Percentiles rank a stretch among this genome's conserved stretches.
Conservation (phyloP, 2,113 vertebrate species). For the Larimichthys crocea region DNA sequence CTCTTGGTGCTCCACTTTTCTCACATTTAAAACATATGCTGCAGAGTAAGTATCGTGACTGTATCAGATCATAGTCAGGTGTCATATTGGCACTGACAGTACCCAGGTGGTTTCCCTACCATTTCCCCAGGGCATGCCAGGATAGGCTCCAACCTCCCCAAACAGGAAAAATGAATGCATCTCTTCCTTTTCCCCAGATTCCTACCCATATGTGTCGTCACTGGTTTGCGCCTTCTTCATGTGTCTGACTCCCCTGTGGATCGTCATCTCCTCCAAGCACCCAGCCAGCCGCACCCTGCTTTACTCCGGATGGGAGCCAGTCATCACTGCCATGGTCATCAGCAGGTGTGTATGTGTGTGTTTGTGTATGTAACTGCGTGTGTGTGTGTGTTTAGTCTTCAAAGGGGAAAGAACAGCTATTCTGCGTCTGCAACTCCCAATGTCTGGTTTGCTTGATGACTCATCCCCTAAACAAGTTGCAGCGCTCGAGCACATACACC, state of each 20-base stretch:
- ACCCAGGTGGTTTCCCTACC: background rate
- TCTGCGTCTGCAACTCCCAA: constrained; percentile 36
- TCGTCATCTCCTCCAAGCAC: constrained; percentile 95
- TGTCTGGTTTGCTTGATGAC: constrained; percentile 67
- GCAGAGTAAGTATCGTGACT: background rate
- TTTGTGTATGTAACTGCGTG: background rate
- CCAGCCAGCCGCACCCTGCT: constrained; percentile 97
- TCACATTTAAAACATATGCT: background rate
- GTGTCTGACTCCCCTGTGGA: constrained; percentile 95
- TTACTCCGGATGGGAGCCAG: constrained; percentile 97
- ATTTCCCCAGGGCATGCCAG: background rate
- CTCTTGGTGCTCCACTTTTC: background rate
- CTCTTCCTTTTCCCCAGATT: constrained; percentile 79
- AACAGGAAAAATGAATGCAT: background rate
- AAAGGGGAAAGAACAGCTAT: constrained; percentile 38
- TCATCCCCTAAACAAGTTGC: constrained; percentile 62
- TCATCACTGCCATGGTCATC: constrained; percentile 98
- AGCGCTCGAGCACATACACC: constrained; percentile 33
- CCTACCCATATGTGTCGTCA: constrained; percentile 91
- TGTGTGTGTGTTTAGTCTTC: constrained; percentile 42
- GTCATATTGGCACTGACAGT: background rate
- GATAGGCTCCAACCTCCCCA: background rate
- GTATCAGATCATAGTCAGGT: background rate
- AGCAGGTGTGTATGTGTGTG: constrained; percentile 88
- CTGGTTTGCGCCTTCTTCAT: constrained; percentile 96